Conservation (phyloP, 2,797 vertebrate genomes). For the Lepilemur septentrionalis region DNA sequence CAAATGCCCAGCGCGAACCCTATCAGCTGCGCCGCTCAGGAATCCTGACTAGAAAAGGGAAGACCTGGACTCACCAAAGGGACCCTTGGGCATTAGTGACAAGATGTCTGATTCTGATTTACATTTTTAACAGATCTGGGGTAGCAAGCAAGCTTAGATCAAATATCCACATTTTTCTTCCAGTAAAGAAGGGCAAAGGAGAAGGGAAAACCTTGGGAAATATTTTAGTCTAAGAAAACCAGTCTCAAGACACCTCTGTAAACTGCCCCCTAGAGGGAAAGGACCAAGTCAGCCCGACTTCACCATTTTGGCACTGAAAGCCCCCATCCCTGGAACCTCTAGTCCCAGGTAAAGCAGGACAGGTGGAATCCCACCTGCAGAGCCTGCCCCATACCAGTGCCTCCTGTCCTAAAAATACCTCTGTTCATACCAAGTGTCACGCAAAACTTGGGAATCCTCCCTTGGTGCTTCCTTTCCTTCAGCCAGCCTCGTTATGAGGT, state of each 20-base stretch:
- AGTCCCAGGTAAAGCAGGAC: neutral
- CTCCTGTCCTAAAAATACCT: neutral
- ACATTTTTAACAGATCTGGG: neutral
- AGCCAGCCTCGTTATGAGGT: neutral
- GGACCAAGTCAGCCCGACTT: neutral
- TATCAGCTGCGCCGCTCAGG: fast-evolving
- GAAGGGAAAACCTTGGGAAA: neutral
- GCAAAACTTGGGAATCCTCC: neutral
- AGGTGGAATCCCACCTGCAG: neutral
- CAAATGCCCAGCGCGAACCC: neutral
- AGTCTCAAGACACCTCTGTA: no score
- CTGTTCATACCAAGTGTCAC: neutral
- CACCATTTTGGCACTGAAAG: neutral
- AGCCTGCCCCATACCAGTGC: no score
- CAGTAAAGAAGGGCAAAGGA: neutral
- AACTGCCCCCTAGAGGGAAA: neutral
- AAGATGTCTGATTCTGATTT: neutral
- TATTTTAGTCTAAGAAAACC: neutral
- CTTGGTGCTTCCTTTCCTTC: neutral
- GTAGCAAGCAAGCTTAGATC: neutral
- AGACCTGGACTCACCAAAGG: no score
- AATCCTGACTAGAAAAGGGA: neutral
- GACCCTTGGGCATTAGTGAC: neutral
- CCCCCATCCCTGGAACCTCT: neutral
- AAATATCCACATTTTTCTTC: neutral